Base-by-base conservation (phyloP, 2,113 vertebrate genomes). In the Paradoxurus hermaphroditus region DNA sequence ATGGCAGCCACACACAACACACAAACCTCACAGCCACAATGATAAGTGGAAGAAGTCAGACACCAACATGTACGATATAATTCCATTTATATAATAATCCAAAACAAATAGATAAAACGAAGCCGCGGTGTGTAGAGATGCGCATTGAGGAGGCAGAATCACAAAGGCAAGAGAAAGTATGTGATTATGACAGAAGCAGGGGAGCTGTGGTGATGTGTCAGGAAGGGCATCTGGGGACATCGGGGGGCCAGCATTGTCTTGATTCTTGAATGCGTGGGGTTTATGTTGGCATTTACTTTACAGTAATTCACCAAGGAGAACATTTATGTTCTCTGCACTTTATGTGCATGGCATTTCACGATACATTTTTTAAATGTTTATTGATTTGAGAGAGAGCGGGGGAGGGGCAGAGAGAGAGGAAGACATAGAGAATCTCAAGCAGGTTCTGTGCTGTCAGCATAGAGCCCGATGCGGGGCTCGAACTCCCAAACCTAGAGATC, bases 161-260 rank as follows among this genome's bases (percentile, higher is more conserved):
- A 23, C 16, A 56, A 68, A 68, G 87, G 27, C 62, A 31, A 63
- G 79, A 59, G 65, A 44, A 65, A 41, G 36, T 3, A 29, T 29
- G 0, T 7, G 5, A 27, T 16, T 7, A 11, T 1, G n/a, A n/a
- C 46, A n/a, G 88, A 65, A 34, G 25, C 34, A 1, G 46, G n/a
- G 62, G 18, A 5, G 68, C 18, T 0, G 1, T 7, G 39, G 14
- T 6, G 27, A 19, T 21, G 4, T 18, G 29, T 18, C 0, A 0
- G 44, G 53, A 67, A 72, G 31, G 82, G 21, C 31, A 19, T 68
- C 5, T 31, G 19, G 31, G 65, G 73, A 23, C 2, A 0, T 14
- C 34, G 14, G 51, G n/a, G 41, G 12, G 36, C 6, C 4, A 18
- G 23, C 51, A 3, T n/a, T 3, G 15, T 83, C 91, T 44, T 13